Conservation (phyloP, 1,140 invertebrate species). For the Hyphantria cunea region DNA sequence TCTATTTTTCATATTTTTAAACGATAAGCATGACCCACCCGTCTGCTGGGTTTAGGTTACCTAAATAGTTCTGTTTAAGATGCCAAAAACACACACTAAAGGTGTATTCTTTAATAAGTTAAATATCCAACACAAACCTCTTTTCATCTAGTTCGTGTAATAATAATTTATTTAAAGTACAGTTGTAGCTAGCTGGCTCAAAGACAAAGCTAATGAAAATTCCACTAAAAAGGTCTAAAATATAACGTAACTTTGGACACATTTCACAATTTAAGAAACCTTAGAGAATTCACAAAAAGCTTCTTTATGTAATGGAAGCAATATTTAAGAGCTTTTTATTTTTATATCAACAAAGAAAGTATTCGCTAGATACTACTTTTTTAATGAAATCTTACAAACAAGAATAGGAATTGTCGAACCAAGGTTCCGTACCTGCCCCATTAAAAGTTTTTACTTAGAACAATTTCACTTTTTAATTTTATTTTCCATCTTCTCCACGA, state of each 20-base stretch:
- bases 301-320: conserved; percentile 4
- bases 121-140: no score
- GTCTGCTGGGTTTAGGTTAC: no score
- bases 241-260: conserved; percentile 26
- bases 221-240: conserved; percentile 19
- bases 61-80: no score
- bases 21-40: no score
- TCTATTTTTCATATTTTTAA: no score
- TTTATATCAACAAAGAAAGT: conserved; percentile 12
- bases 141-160: no score
- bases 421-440: not conserved
- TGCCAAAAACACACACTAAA: no score
- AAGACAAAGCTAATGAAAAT: conserved; percentile 15
- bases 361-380: conserved; percentile 2
- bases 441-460: no score
- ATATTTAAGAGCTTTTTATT: conserved; percentile 16
- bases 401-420: not conserved
- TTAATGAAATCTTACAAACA: not conserved
- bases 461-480: no score
- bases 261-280: conserved; percentile 23
- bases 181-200: not conserved
- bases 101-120: no score
- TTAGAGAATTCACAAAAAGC: conserved; percentile 9
- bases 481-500: no score
- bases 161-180: no score